phyloP scores from a whole-genome alignment of 2,888 invertebrate genomes.

The Melieria omissa region DNA sequence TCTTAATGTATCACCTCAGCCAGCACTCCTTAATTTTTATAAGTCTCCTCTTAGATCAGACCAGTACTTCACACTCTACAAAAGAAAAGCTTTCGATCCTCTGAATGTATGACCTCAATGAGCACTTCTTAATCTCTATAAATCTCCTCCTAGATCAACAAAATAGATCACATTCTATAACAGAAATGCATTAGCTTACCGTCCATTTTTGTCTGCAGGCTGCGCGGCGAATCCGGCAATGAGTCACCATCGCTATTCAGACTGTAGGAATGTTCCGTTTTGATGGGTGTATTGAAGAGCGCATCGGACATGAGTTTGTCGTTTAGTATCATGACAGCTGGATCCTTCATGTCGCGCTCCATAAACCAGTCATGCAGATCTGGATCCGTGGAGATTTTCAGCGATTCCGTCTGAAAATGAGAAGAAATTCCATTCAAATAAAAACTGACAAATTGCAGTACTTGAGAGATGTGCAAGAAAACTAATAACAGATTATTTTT shows the following conservation, averaged over 20 bases:
- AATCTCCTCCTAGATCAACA: too few relatives aligned
- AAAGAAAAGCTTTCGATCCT: too few relatives aligned
- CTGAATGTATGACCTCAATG: too few relatives aligned
- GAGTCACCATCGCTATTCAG: constrained; percentile 79
- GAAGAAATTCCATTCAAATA: background rate
- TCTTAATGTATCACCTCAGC: too few relatives aligned
- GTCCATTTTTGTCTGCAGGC: constrained; percentile 77
- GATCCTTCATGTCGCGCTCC: constrained; percentile 75
- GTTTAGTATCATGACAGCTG: constrained; percentile 79
- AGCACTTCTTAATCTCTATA: too few relatives aligned
- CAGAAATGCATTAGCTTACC: constrained; percentile 68
- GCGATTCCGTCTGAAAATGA: constrained; percentile 73
- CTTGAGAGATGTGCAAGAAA: background rate
- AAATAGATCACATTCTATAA: background rate
- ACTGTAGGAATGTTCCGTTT: constrained; percentile 94
- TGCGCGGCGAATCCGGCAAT: constrained; percentile 75
- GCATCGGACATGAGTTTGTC: constrained; percentile 80
- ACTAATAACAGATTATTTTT: background rate
- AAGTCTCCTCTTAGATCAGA: too few relatives aligned
- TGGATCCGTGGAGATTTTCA: constrained; percentile 72
- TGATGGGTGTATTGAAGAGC: constrained; percentile 82
- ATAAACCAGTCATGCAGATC: constrained; percentile 78
- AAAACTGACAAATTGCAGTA: background rate
- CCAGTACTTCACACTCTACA: too few relatives aligned
- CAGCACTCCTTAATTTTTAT: too few relatives aligned